Percentiles rank a stretch among this genome's conserved stretches.
phyloP scores from a whole-genome alignment of 2,888 invertebrate genomes.

The Tiliacea citrago region DNA sequence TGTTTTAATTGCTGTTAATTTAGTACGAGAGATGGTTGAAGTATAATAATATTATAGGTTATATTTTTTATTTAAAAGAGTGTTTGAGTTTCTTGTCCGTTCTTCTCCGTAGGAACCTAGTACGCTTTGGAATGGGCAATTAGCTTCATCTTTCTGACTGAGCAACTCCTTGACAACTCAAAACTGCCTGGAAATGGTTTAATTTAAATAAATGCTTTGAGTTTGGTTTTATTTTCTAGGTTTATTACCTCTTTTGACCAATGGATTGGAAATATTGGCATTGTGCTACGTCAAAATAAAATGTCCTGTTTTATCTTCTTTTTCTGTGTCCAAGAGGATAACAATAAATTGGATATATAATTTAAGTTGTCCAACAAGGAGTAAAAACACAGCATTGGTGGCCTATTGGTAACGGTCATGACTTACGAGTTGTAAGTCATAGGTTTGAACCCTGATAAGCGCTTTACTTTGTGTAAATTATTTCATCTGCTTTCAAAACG shows the following conservation, averaged over 20 bases:
- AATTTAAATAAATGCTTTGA: neutral
- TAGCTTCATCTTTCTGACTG: neutral
- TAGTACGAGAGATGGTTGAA: neutral
- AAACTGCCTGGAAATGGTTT: neutral
- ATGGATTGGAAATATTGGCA: neutral
- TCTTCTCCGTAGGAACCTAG: neutral
- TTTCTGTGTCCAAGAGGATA: neutral
- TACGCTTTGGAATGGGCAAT: too few species aligned
- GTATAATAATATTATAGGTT: neutral
- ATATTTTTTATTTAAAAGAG: neutral
- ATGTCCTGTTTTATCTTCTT: neutral
- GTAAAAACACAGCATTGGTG: too few species aligned
- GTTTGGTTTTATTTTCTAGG: neutral
- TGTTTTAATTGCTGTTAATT: conserved; percentile 19
- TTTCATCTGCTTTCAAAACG: too few species aligned
- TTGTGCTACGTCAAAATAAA: neutral
- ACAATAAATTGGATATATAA: too few species aligned
- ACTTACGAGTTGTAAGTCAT: too few species aligned
- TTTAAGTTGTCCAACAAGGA: too few species aligned
- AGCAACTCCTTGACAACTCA: neutral
- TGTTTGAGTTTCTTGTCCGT: neutral
- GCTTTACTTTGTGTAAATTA: too few species aligned
- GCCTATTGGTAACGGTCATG: too few species aligned
- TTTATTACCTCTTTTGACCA: too few species aligned
- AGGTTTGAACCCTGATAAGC: too few species aligned